A percentile compares a stretch with the other conserved stretches of the same genome.
Evolutionary conservation across 2,113 vertebrate genomes (phyloP).

Genomic region (Macroglossus sobrinus): DNA sequence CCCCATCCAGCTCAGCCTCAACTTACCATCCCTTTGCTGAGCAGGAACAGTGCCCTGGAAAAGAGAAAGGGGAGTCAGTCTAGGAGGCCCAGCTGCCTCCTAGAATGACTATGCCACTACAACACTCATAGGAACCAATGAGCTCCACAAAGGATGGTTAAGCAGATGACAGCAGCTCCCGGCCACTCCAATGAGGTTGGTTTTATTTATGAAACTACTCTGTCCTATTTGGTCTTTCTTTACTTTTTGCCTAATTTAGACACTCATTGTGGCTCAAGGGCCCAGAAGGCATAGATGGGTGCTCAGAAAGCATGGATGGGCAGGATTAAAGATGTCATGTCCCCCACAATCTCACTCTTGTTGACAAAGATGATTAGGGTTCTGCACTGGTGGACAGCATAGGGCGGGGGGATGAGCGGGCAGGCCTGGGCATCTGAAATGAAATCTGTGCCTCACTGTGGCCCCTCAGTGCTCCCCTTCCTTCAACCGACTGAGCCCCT

Average conservation of each 20-base stretch:
- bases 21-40: slow-evolving; percentile 99
- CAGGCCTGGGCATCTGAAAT: not conserved
- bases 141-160: not conserved
- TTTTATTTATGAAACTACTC: not conserved
- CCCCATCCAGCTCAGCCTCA: not conserved
- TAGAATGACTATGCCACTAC: not conserved
- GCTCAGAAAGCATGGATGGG: not conserved
- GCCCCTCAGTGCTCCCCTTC: not conserved
- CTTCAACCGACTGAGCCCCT: not conserved
- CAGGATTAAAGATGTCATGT: not conserved
- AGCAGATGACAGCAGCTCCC: not conserved
- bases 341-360: not conserved
- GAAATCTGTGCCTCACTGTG: not conserved
- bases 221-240: not conserved
- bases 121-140: not conserved
- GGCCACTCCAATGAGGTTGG: not conserved
- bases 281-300: not conserved
- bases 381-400: not conserved
- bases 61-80: slow-evolving; percentile 42
- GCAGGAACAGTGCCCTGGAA: slow-evolving; percentile 94
- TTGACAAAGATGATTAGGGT: not conserved
- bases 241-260: not conserved
- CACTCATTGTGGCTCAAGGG: not conserved
- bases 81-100: not conserved
- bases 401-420: not conserved